Evolutionary conservation across 2,888 invertebrate species (phyloP), one percentile per base, ranked within the genome.

Genomic region (Cantharis flavilabris): DNA sequence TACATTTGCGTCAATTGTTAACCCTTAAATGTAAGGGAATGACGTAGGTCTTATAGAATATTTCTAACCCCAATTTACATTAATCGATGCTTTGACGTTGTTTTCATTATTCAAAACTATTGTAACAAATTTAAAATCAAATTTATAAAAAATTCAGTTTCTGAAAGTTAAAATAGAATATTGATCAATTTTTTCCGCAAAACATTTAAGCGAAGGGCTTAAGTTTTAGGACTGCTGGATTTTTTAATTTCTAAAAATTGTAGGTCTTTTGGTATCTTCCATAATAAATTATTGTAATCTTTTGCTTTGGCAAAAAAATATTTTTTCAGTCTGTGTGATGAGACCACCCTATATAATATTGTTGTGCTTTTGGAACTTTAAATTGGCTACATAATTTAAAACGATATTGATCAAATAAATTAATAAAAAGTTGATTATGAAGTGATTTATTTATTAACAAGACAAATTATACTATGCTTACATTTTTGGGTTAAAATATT

Each of bases 41-140:
- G 73, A 70, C 73, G 73, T 73, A 69, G 63, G 73, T 69, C 65
- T 70, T 13, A 67, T 73, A 73, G 69, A 73, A 69, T 71, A 71
- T 65, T 67, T 67, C 30, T 71, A 70, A 71, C 71, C 75, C 62
- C 72, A 28, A 71, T 72, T 75, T 75, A 69, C 65, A 72, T 72
- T 63, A 75, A 71, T 70, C 75, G 72, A 75, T 75, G 20, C 67
- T 71, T 69, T 75, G 63, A 20, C 70, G 70, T 70, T 75, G 26
- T 67, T 23, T 18, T 20, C 23, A 67, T 23, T 67, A 23, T 67
- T n/a, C 20, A 18, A 63, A 64, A 49, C 49, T 49, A 49, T 49
- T 9, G 49, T 49, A n/a, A n/a, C 49, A 49, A n/a, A n/a, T 49
- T 49, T 49, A 49, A 49, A 49, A 49, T 49, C 49, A n/a, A 49